These are phyloP conservation scores for Colius striatus DNA, from an alignment of 2,113 vertebrate genomes.

Conservation along the genomic window DNA sequence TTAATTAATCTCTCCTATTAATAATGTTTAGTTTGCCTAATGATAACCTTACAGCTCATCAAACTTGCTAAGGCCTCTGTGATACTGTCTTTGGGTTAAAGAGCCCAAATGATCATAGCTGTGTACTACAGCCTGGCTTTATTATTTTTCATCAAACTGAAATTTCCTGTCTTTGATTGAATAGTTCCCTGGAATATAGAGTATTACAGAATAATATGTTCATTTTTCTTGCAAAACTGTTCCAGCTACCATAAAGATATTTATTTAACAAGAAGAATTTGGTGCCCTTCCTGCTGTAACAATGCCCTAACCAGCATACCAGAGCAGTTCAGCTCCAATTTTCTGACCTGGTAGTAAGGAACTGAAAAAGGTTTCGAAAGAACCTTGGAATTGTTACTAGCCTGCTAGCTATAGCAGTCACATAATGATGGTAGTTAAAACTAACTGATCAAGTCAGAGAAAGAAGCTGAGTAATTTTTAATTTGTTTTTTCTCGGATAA, in stretches of 20 bases:
- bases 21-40: neutral
- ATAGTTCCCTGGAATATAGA: neutral
- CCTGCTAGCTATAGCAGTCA: neutral
- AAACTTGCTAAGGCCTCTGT: neutral
- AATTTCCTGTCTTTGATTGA: neutral
- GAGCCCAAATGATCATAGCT: neutral
- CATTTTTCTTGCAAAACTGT: neutral
- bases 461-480: neutral
- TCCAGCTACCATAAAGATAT: neutral
- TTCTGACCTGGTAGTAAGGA: neutral
- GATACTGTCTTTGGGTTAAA: neutral
- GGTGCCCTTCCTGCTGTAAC: neutral
- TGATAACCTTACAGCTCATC: neutral
- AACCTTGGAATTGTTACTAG: fast-evolving
- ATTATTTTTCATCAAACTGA: neutral
- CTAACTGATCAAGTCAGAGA: neutral
- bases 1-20: neutral
- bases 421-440: neutral
- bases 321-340: neutral
- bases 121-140: neutral
- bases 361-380: neutral
- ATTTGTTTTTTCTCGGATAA: neutral
- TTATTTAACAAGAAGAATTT: neutral
- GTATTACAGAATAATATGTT: neutral
- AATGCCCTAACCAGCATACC: neutral